These are phyloP conservation scores for Mesocricetus auratus DNA, from an alignment of 2,113 vertebrate species.

Conservation along the genomic window DNA sequence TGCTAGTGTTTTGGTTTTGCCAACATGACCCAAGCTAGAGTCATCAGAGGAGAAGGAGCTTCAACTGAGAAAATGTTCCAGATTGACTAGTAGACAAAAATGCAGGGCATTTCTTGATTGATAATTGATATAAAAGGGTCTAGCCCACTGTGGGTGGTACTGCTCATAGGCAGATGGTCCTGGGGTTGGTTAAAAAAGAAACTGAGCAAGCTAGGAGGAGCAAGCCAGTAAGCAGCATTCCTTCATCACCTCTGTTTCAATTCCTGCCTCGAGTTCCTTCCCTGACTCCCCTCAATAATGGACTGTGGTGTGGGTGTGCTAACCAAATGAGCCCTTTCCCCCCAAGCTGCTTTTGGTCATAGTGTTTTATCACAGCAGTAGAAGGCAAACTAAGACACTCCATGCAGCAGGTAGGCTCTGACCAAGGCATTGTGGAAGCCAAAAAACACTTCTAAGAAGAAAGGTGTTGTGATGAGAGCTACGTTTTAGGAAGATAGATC, in stretches of 20 bases:
- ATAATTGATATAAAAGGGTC: neutral
- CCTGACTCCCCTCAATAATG: neutral
- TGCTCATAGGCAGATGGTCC: neutral
- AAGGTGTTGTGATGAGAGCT: neutral
- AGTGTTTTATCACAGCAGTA: neutral
- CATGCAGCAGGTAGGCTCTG: neutral
- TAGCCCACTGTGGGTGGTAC: neutral
- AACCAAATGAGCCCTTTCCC: neutral
- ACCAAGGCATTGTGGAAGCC: neutral
- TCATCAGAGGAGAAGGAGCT: neutral
- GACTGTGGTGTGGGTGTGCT: neutral
- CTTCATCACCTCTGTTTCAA: neutral
- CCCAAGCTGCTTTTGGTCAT: neutral
- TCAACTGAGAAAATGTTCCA: neutral
- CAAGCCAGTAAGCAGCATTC: neutral
- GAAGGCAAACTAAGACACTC: neutral
- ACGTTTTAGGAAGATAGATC: slow-evolving; percentile 33
- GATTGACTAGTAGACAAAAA: neutral
- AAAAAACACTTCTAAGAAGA: neutral
- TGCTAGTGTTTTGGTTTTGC: neutral
- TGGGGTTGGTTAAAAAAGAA: neutral
- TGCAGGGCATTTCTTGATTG: neutral
- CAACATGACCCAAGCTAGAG: neutral
- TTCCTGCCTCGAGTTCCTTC: neutral
- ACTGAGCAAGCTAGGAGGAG: neutral